Conservation (phyloP, 2,888 invertebrate genomes). For the Synanthedon andrenaeformis region DNA sequence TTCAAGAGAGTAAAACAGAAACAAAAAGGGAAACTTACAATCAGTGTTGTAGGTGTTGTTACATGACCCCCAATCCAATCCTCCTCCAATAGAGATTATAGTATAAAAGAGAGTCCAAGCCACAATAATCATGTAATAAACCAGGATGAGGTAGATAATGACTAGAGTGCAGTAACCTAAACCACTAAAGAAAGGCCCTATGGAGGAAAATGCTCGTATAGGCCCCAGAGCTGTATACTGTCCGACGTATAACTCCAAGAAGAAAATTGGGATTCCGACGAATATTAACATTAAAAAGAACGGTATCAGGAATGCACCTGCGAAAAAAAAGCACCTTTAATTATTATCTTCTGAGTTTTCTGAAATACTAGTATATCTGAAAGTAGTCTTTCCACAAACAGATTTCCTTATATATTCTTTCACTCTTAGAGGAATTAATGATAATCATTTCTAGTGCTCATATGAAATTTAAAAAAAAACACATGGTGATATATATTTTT, state of each 20-base stretch:
- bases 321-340: constrained; percentile 19
- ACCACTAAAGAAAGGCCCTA: constrained; percentile 74
- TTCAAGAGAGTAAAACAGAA: too few relatives aligned
- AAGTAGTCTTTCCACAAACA: too few relatives aligned
- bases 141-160: constrained; percentile 77
- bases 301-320: constrained; percentile 82
- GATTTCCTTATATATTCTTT: too few relatives aligned
- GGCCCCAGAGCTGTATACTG: constrained; percentile 85
- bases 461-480: too few relatives aligned
- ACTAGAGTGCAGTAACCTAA: constrained; percentile 77
- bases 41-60: constrained; percentile 71
- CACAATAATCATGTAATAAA: constrained; percentile 86
- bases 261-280: constrained; percentile 84
- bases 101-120: constrained; percentile 83
- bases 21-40: constrained; percentile 49
- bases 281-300: constrained; percentile 80
- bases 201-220: constrained; percentile 69
- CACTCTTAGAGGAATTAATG: too few relatives aligned
- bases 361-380: too few relatives aligned
- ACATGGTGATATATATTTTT: too few relatives aligned
- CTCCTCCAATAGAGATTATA: constrained; percentile 74
- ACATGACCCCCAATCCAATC: constrained; percentile 78
- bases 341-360: too few relatives aligned
- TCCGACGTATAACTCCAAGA: constrained; percentile 81
- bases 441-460: too few relatives aligned